Base-by-base conservation (phyloP, 2,113 vertebrate species). In the Saccopteryx leptura region DNA sequence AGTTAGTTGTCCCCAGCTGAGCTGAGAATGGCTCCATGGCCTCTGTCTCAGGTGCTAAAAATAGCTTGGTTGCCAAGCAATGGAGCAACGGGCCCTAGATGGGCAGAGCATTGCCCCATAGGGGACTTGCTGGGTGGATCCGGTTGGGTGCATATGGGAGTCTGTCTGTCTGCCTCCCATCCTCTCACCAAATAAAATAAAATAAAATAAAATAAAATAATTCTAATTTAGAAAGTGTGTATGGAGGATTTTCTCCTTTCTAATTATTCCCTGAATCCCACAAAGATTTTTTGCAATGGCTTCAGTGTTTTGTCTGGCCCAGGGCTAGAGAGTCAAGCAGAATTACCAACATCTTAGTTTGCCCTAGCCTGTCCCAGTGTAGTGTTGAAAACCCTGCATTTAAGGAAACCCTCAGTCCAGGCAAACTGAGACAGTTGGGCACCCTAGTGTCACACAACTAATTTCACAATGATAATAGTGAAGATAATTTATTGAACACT, bases 281-380 rank as follows among this genome's bases (percentile, higher is more conserved):
- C 31, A 15, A 71, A 48, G 61, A 88, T 63, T 83, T 61, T 24
- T 56, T 56, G 14, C 56, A 76, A 19, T 78, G 87, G 10, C 4
- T 74, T 85, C 66, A 93, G 19, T 74, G 61, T 76, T 95, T 93
- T 65, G n/a, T 91, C 81, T 54, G 39, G 13, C 39, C 60, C 9
- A 52, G n/a, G 72, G n/a, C 21, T 83, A 75, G 58, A 95, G 3
- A 63, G 24, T 80, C 72, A 85, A 46, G 84, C 18, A 9, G 26
- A 31, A 26, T 80, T 52, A 48, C 58, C 21, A 61, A 33, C 56
- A 54, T 39, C 15, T 81, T 80, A 23, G 26, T 80, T 94, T n/a
- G n/a, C 48, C 58, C 33, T 26, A 8, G 12, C 65, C 39, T 46
- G 2, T 72, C 33, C 8, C 31, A 65, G 72, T 75, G 81, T 10